Evolutionary conservation across 1,140 invertebrate genomes (phyloP).

Genomic region (Drosophila melanica): DNA sequence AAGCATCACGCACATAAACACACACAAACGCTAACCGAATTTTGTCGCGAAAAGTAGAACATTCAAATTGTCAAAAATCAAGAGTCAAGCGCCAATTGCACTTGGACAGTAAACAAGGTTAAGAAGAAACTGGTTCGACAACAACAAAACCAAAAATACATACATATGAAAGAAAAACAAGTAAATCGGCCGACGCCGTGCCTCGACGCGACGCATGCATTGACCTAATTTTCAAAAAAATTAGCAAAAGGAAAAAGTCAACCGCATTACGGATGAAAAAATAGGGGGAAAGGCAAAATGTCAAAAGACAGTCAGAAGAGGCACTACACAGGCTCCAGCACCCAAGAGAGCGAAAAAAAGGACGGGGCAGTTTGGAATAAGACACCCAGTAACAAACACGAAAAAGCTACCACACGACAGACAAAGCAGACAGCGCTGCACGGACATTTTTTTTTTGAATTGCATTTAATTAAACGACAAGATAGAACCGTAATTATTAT

Average conservation of each 20-base stretch:
- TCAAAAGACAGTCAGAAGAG: conserved; percentile 21
- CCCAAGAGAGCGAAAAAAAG: neutral
- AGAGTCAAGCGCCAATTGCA: conserved; percentile 72
- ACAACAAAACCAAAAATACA: conserved; percentile 49
- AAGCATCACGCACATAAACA: conserved; percentile 25
- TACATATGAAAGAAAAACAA: conserved; percentile 44
- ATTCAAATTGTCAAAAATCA: conserved; percentile 68
- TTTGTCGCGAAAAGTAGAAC: conserved; percentile 57
- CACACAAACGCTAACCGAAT: neutral
- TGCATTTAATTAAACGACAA: conserved; percentile 45
- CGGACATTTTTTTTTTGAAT: conserved; percentile 28
- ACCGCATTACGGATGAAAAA: conserved; percentile 32
- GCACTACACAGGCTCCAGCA: neutral
- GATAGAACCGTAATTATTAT: conserved; percentile 40
- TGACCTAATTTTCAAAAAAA: conserved; percentile 67
- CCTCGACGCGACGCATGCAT: conserved; percentile 54
- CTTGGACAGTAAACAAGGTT: conserved; percentile 77
- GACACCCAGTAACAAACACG: conserved; percentile 6
- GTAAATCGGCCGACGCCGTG: conserved; percentile 47
- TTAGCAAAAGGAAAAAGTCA: conserved; percentile 52
- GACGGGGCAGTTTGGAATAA: neutral
- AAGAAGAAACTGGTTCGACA: conserved; percentile 75
- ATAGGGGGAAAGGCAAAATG: conserved; percentile 34
- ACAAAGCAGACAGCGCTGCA: conserved; percentile 1
- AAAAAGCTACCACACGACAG: conserved; percentile 22